A percentile compares a stretch with the other conserved stretches of the same genome.
Conservation (phyloP, 2,888 invertebrate species). For the Pomacea canaliculata region DNA sequence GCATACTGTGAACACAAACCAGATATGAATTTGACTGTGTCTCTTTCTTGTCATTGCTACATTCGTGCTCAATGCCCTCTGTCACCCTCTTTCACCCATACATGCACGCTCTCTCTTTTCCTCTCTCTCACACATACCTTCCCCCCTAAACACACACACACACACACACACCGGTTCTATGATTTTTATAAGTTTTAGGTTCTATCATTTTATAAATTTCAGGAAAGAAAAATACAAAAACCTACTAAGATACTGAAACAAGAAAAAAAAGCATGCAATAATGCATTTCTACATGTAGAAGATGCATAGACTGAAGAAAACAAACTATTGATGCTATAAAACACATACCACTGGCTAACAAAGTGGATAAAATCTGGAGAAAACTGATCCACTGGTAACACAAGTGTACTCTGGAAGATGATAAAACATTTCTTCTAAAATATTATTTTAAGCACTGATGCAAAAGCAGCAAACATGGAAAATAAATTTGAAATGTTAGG, state of each 20-base stretch:
- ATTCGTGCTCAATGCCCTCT: too few species aligned
- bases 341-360: constrained; percentile 51
- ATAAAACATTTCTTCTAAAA: background rate
- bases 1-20: constrained; percentile 39
- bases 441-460: too few species aligned
- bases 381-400: constrained; percentile 46
- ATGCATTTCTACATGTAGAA: background rate
- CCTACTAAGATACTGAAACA: background rate
- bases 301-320: background rate
- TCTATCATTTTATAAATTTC: background rate
- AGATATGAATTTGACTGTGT: background rate
- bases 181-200: too few species aligned
- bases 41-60: background rate
- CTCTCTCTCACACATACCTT: background rate
- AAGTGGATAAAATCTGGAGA: constrained; percentile 52
- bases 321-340: background rate
- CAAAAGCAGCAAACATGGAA: too few species aligned
- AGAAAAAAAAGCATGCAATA: background rate
- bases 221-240: background rate
- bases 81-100: too few species aligned
- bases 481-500: background rate
- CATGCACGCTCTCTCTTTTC: background rate
- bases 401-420: constrained; percentile 43
- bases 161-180: background rate
- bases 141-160: background rate